phyloP scores from a whole-genome alignment of 2,888 invertebrate genomes.

The Cenopis cana region DNA sequence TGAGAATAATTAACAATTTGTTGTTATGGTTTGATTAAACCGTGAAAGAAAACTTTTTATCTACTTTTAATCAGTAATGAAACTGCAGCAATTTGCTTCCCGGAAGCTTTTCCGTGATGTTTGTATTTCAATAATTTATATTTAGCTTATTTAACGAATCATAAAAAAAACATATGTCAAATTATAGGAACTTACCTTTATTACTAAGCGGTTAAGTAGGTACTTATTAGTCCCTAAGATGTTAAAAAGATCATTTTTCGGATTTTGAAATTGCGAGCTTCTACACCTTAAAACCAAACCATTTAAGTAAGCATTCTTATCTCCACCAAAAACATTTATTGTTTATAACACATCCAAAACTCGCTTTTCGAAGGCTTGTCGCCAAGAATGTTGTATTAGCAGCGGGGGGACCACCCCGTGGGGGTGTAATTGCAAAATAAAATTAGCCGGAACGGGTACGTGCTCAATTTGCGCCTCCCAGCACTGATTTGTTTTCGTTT shows the following conservation, averaged over 20 bases:
- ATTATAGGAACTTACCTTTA: no score
- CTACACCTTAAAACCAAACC: no score
- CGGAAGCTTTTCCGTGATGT: background rate
- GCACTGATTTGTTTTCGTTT: conserved; percentile 83
- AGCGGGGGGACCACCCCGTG: conserved; percentile 52
- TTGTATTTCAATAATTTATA: background rate
- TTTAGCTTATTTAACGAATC: no score
- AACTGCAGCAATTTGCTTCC: background rate
- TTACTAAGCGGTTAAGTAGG: no score
- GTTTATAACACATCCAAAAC: conserved; percentile 42
- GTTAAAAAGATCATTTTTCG: no score
- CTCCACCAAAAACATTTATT: conserved; percentile 40
- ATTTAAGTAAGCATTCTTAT: background rate
- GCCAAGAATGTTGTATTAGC: conserved; percentile 82
- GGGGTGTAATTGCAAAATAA: conserved; percentile 85
- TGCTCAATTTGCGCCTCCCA: conserved; percentile 85
- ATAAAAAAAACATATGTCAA: no score
- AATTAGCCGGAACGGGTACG: conserved; percentile 85
- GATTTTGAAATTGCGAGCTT: no score
- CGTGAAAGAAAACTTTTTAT: conserved; percentile 1
- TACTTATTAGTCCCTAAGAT: no score
- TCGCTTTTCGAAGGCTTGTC: conserved; percentile 62
- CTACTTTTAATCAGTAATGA: conserved; percentile 13
- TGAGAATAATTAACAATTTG: conserved; percentile 25
- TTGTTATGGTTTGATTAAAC: conserved; percentile 15